Conservation (phyloP, 2,888 invertebrate species). For the Archips xylosteana region DNA sequence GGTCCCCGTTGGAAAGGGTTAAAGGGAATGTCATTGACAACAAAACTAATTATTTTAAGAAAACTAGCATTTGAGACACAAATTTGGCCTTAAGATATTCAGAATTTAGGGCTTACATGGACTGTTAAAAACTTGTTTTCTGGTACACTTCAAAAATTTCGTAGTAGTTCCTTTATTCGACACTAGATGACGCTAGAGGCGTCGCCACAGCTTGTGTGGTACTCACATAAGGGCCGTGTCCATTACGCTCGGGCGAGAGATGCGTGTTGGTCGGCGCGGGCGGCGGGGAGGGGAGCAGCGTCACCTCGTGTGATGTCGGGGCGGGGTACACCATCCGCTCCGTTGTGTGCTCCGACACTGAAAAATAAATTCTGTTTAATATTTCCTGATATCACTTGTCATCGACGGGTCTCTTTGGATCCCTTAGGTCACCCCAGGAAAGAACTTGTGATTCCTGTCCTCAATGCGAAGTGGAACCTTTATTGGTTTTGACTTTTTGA, state of each 20-base stretch:
- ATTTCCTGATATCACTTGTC: too few species aligned
- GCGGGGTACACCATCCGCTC: slow-evolving; percentile 70
- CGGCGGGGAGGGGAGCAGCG: slow-evolving; percentile 60
- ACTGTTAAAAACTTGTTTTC: not conserved
- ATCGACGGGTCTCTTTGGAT: too few species aligned
- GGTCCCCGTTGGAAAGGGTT: too few species aligned
- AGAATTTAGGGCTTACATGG: too few species aligned
- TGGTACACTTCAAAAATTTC: not conserved
- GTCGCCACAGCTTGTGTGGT: not conserved
- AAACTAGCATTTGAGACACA: too few species aligned
- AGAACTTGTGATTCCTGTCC: too few species aligned
- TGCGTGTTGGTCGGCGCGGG: slow-evolving; percentile 45
- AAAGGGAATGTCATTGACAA: too few species aligned
- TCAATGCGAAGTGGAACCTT: too few species aligned
- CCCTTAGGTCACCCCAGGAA: too few species aligned
- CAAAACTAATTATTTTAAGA: too few species aligned
- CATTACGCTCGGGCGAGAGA: slow-evolving; percentile 53
- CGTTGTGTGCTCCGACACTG: slow-evolving; percentile 42
- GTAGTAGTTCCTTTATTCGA: not conserved
- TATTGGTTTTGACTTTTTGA: too few species aligned
- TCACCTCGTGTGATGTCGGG: slow-evolving; percentile 62
- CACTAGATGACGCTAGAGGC: not conserved
- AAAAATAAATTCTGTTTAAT: not conserved
- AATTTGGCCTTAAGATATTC: too few species aligned
- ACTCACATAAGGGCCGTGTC: slow-evolving; percentile 77